Base-by-base conservation (phyloP, 2,888 invertebrate genomes). In the Alsophila aescularia region DNA sequence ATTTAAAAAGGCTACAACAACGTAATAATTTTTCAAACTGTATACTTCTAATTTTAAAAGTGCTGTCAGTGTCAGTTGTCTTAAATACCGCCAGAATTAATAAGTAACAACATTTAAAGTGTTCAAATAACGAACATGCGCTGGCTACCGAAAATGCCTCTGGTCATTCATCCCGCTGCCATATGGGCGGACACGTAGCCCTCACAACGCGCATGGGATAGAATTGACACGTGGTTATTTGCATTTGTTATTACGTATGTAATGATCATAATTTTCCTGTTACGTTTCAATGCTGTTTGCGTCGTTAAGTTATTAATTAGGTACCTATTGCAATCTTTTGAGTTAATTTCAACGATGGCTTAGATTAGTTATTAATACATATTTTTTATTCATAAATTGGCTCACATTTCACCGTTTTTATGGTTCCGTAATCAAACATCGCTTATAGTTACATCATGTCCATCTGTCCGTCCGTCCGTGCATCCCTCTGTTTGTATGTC, bases 101-200 rank as follows among this genome's bases (percentile, higher is more conserved):
- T 37, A 50, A 50, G 27, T 13, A 43, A 41, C 12, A 16, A 37
- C 39, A 7, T 14, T 44, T 34, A 29, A 52, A 53, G 29, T 16
- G 12, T 82, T 81, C 66, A 71, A 81, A 84, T 81, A 76, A 77
- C 69, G 72, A 75, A 78, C 75, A 72, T 70, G 62, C 69, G 67
- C 15, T 14, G 37, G 76, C 76, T 75, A 71, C 82, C 87, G 78
- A 85, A 85, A 84, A 75, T 49, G 47, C 15, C n/a, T 27, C 63
- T 83, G 85, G 89, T 85, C 89, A 85, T 89, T 90, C 89, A 90
- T 89, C 89, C 85, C 87, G 73, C 37, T 58, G 64, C 77, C 89
- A 88, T 78, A 88, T 90, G 90, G 79, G 75, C 66, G 72, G 73
- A 67, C 89, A 89, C 85, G 89, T 63, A 75, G 74, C 50, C 24